Percentiles rank a stretch among this genome's conserved stretches.
Evolutionary conservation across 2,797 vertebrate genomes (phyloP).

Genomic region (Tragelaphus eurycerus): DNA sequence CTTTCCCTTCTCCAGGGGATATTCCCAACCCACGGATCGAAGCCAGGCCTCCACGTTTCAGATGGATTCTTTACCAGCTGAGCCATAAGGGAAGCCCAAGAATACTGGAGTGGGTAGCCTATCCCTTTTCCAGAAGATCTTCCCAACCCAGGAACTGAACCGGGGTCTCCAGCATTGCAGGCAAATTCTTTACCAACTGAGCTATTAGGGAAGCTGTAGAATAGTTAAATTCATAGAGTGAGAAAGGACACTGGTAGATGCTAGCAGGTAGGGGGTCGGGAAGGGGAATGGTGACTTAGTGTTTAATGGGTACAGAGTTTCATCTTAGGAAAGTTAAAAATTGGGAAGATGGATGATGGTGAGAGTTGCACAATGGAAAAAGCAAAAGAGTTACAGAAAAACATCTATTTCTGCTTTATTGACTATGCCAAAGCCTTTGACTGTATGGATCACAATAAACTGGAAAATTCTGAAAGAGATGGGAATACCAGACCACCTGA

Average conservation of each 20-base stretch:
- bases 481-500: too few species aligned
- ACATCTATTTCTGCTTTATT: too few species aligned
- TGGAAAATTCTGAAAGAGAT: too few species aligned
- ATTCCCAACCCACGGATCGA: not conserved
- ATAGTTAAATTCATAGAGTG: not conserved
- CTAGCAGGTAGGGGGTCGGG: accelerated
- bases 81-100: not conserved
- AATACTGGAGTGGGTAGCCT: not conserved
- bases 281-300: not conserved
- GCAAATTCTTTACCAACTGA: not conserved
- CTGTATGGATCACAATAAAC: too few species aligned
- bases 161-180: not conserved
- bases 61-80: not conserved
- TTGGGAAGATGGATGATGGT: not conserved
- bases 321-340: not conserved
- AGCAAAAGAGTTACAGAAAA: too few species aligned
- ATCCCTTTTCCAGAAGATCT: not conserved
- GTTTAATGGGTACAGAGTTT: not conserved
- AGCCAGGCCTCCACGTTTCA: not conserved
- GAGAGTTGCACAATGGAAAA: not conserved
- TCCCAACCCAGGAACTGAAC: not conserved
- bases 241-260: not conserved
- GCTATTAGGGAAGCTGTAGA: not conserved
- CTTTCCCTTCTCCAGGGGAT: not conserved
- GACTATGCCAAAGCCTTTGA: too few species aligned